These are phyloP conservation scores for Lasioglossum morio DNA, from an alignment of 2,888 invertebrate species.

Conservation along the genomic window DNA sequence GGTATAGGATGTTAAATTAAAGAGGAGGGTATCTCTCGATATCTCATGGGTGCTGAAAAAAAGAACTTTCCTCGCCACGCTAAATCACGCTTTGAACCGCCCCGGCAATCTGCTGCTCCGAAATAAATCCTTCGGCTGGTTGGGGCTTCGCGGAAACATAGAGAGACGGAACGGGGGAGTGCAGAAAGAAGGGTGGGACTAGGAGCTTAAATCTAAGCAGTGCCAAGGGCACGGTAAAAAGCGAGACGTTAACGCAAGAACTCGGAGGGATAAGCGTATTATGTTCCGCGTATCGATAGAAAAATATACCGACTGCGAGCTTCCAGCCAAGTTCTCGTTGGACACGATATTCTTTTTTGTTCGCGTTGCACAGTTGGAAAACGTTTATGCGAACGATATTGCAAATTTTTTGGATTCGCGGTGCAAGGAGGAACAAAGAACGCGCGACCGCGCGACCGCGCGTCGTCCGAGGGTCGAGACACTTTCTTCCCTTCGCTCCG, in stretches of 20 bases:
- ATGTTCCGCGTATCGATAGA: conserved; percentile 1
- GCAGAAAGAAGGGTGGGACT: conserved; percentile 17
- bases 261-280: background rate
- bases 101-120: conserved; percentile 61
- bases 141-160: conserved; percentile 28
- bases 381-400: background rate
- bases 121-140: conserved; percentile 65
- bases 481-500: background rate
- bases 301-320: background rate
- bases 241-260: conserved; percentile 6
- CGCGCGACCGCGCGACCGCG: background rate
- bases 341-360: background rate
- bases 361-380: background rate
- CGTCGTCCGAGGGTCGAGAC: conserved; percentile 1
- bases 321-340: background rate
- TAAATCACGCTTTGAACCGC: conserved; percentile 64
- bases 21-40: background rate
- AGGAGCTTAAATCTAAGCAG: conserved; percentile 50
- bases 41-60: conserved; percentile 3
- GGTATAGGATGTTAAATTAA: background rate
- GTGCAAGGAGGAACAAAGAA: background rate
- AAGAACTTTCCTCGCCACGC: conserved; percentile 38
- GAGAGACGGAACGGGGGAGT: background rate
- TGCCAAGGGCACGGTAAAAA: conserved; percentile 41
- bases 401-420: background rate